Evolutionary conservation across 37 sponge, comb jelly and placozoan genomes (phyloP).

Genomic region (Chondrilla cf. caribensis): DNA sequence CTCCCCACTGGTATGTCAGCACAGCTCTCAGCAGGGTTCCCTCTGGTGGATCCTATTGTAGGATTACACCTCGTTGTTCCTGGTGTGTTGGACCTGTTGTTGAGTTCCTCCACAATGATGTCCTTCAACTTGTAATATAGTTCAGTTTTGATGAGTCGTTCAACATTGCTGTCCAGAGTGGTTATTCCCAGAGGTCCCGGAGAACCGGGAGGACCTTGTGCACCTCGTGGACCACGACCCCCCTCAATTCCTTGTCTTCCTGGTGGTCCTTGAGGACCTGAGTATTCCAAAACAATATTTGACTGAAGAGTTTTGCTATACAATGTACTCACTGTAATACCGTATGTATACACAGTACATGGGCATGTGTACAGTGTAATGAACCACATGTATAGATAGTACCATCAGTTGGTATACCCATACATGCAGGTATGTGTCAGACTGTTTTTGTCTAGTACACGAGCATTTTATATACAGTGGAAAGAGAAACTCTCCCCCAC

Average conservation of each 20-base stretch:
- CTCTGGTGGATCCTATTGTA: not conserved
- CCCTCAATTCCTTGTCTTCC: not conserved
- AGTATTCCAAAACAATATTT: not conserved
- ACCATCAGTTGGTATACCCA: no score
- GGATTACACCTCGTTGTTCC: not conserved
- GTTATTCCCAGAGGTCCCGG: conserved; percentile 7
- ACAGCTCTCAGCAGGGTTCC: conserved; percentile 2
- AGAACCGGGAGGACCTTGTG: conserved; percentile 4
- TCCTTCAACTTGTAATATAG: conserved; percentile 3
- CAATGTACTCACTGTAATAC: not conserved
- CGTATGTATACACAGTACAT: no score
- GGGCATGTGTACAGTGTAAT: no score
- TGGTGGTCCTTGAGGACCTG: not conserved
- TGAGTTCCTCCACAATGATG: not conserved
- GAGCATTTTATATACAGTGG: no score
- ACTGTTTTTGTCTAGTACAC: no score
- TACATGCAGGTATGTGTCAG: no score
- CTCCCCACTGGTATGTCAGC: conserved; percentile 10
- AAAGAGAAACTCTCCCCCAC: no score
- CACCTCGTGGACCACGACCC: no score
- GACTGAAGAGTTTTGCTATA: not conserved
- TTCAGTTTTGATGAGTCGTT: conserved; percentile 13
- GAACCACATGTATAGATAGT: no score
- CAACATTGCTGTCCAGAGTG: not conserved
- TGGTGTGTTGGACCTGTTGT: no score